A percentile compares a stretch with the other conserved stretches of the same genome.
Evolutionary conservation across 2,888 invertebrate genomes (phyloP).

Genomic region (Leptopilina myrica): DNA sequence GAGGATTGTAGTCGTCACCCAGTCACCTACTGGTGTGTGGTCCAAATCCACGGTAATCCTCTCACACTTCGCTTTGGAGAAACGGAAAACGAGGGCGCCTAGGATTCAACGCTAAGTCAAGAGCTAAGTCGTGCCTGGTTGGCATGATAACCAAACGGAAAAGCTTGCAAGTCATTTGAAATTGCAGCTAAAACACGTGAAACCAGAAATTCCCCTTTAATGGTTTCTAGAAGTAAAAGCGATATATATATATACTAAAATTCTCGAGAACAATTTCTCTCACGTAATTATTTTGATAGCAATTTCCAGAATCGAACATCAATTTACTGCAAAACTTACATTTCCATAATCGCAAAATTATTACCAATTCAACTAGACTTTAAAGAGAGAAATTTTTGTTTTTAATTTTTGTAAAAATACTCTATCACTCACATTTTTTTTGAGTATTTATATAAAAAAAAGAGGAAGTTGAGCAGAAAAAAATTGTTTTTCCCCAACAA

Average conservation of each 20-base stretch:
- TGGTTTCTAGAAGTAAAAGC: not conserved
- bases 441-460: not conserved
- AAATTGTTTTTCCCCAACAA: constrained; percentile 10
- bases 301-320: no score
- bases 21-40: constrained; percentile 49
- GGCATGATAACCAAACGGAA: constrained; percentile 60
- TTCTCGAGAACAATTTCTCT: not conserved
- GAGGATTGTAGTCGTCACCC: constrained; percentile 46
- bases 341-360: not conserved
- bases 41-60: constrained; percentile 53
- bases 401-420: no score
- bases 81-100: constrained; percentile 38
- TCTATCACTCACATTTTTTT: not conserved
- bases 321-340: no score
- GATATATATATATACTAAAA: not conserved
- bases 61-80: constrained; percentile 43
- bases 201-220: constrained; percentile 21
- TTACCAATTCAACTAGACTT: no score
- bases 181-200: not conserved
- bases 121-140: constrained; percentile 60
- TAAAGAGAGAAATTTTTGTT: no score
- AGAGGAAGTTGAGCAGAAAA: not conserved
- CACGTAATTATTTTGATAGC: constrained; percentile 33
- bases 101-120: constrained; percentile 44
- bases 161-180: constrained; percentile 40